These are phyloP conservation scores for Papilio polyxenes DNA, from an alignment of 1,140 invertebrate species.

Conservation along the genomic window DNA sequence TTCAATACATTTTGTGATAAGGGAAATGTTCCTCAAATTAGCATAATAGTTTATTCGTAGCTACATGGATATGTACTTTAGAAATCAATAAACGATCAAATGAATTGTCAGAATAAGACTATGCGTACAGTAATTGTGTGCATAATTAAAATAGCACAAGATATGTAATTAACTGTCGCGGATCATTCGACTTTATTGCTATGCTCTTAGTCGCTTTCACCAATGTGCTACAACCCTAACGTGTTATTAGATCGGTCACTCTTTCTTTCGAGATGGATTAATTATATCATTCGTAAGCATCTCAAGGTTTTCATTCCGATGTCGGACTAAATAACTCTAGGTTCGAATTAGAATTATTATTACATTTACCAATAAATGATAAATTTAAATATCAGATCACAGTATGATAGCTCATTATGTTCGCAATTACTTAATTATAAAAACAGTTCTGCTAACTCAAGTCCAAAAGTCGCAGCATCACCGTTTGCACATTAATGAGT, in stretches of 20 bases:
- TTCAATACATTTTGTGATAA: too few species aligned
- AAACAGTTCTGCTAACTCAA: neutral
- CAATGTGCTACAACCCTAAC: slow-evolving; percentile 20
- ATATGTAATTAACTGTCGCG: slow-evolving; percentile 34
- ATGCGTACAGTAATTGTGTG: slow-evolving; percentile 12
- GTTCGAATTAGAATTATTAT: neutral
- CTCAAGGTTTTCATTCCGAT: neutral
- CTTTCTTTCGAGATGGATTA: slow-evolving; percentile 10
- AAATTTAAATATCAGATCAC: too few species aligned
- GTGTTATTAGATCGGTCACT: neutral
- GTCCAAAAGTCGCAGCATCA: slow-evolving; percentile 29
- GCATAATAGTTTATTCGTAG: neutral
- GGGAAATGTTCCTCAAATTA: too few species aligned
- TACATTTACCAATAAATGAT: neutral
- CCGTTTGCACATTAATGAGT: slow-evolving; percentile 12
- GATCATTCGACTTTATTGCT: slow-evolving; percentile 30
- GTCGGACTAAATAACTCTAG: neutral
- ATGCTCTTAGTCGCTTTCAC: slow-evolving; percentile 26
- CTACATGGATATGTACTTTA: slow-evolving; percentile 13
- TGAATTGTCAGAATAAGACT: slow-evolving; percentile 14
- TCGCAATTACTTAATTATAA: neutral
- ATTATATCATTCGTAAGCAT: slow-evolving; percentile 17
- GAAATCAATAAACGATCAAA: slow-evolving; percentile 18
- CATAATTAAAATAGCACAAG: slow-evolving; percentile 30
- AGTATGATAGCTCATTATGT: too few species aligned